Evolutionary conservation across 1,140 invertebrate genomes (phyloP).

Genomic region (Brachionus rubens): DNA sequence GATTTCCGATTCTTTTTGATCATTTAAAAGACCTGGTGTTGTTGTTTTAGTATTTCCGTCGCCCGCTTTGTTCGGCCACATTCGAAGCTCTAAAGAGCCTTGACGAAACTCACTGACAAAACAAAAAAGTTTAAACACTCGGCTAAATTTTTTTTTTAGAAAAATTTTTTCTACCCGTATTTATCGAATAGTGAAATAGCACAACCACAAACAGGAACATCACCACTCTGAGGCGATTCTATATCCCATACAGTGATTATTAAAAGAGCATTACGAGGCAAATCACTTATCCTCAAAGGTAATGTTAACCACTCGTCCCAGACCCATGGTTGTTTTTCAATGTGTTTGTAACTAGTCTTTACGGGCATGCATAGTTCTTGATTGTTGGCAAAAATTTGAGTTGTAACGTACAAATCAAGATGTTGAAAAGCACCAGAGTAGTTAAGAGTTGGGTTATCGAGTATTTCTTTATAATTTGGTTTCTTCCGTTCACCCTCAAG

Average conservation of each 20-base stretch:
- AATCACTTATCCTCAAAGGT: conserved; percentile 83
- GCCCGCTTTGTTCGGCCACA: conserved; percentile 66
- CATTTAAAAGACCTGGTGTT: conserved; percentile 69
- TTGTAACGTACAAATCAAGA: conserved; percentile 76
- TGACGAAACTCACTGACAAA: conserved; percentile 52
- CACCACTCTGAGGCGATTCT: conserved; percentile 15
- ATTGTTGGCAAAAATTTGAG: conserved; percentile 80
- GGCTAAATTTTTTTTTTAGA: not conserved
- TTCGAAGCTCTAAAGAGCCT: conserved; percentile 64
- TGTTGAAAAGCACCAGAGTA: conserved; percentile 80
- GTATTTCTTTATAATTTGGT: conserved; percentile 79
- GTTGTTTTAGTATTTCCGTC: conserved; percentile 68
- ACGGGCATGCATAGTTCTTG: conserved; percentile 79
- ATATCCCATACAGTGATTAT: conserved; percentile 28
- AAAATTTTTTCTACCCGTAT: conserved; percentile 14
- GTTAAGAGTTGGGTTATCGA: conserved; percentile 81
- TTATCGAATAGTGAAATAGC: conserved; percentile 41
- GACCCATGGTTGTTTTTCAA: conserved; percentile 74
- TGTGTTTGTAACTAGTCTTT: conserved; percentile 85
- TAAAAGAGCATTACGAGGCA: conserved; percentile 66
- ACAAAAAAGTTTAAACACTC: too few species aligned
- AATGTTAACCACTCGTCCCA: conserved; percentile 97
- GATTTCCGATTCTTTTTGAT: conserved; percentile 10
- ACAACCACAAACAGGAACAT: conserved; percentile 20
- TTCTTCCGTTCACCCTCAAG: conserved; percentile 81